Evolutionary conservation across 2,888 invertebrate species (phyloP), one percentile per base, ranked within the genome.

Genomic region (Lasioglossum pauxillum): DNA sequence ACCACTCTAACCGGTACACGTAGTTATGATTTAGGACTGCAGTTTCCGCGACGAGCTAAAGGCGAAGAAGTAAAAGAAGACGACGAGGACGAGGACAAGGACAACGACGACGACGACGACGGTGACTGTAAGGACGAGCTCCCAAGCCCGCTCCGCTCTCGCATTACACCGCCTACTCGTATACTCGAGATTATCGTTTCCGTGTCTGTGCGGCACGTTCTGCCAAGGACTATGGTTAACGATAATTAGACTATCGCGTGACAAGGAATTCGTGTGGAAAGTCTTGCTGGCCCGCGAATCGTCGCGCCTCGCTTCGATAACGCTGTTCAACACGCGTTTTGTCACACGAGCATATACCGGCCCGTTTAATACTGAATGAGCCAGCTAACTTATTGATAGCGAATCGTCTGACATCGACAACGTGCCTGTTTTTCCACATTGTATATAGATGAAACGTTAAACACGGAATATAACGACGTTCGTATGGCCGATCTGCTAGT

Each of bases 1-100:
- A 87, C 87, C 85, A 90, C 89, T 93, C 90, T 90, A 89, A 89
- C 92, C 90, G 90, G 89, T 90, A 91, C 92, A 92, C 92, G 90
- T 91, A 92, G 92, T 92, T 93, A 92, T 93, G 94, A 94, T 94
- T 94, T 94, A 94, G 89, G 91, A 90, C 91, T 90, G 78, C 75
- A 90, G 91, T 85, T 87, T 82, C 80, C 73, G 49, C 77, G 16
- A 67, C 35, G 76, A 71, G 76, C 77, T 14, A 44, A 44, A 49
- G 88, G 80, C 82, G 87, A 78, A 81, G 84, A 80, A 76, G 77
- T 67, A 67, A 67, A 67, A 67, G 67, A 67, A 67, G 67, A 67
- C 35, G 35, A 57, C 23, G n/a, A n/a, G n/a, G 57, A 57, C 16
- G 64, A 69, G 72, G 53, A 57, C n/a, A 10, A 57, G 14, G 67